Conservation (phyloP, 1,140 invertebrate genomes). For the Pseudomyrmex cubaensis region DNA sequence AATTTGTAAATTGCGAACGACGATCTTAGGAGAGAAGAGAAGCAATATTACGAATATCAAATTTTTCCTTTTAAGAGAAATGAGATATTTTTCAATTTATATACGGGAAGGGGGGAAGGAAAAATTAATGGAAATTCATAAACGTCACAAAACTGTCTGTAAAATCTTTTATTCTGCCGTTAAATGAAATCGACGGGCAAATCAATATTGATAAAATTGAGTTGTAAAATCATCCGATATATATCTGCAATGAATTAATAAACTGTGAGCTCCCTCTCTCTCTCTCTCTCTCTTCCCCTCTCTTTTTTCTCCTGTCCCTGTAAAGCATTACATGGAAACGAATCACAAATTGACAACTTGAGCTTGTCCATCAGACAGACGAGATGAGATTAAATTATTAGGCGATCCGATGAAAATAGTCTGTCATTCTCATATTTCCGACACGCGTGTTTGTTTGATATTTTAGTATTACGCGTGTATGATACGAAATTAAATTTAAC, state of each 20-base stretch:
- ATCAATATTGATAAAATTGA: neutral
- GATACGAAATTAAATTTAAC: constrained; percentile 48
- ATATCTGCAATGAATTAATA: constrained; percentile 26
- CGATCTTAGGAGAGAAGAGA: constrained; percentile 4
- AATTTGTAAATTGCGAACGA: constrained; percentile 25
- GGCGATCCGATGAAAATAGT: constrained; percentile 43
- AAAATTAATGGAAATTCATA: constrained; percentile 2
- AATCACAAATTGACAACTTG: constrained; percentile 25
- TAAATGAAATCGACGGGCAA: constrained; percentile 2
- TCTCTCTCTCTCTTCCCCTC: no score
- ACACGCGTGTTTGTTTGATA: constrained; percentile 37
- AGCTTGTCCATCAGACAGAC: neutral
- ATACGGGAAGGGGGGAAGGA: neutral
- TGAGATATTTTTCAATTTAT: neutral
- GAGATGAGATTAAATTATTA: constrained; percentile 57
- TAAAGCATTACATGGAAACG: constrained; percentile 10
- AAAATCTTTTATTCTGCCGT: neutral
- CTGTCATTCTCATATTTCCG: constrained; percentile 39
- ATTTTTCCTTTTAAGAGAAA: neutral
- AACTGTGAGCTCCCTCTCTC: neutral
- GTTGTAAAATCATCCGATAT: constrained; percentile 19
- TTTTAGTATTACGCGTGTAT: constrained; percentile 30
- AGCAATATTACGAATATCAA: constrained; percentile 28
- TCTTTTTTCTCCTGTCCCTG: neutral
- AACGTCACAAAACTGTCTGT: neutral